phyloP scores from a whole-genome alignment of 2,113 vertebrate genomes.

The Ophiodon elongatus region DNA sequence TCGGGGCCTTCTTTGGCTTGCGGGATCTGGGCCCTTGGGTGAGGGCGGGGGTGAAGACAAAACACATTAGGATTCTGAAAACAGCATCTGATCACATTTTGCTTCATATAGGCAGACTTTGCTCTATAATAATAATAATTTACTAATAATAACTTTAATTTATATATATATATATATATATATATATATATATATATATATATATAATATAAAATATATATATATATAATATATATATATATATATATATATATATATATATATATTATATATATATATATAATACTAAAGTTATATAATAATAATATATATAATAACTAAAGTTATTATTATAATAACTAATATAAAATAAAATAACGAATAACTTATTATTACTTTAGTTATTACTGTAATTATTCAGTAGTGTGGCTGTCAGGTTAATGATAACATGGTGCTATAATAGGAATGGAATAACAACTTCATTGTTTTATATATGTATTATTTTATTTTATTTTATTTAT shows the following conservation, averaged over 20 bases:
- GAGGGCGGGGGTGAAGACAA: not conserved
- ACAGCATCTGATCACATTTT: not conserved
- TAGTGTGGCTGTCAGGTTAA: not conserved
- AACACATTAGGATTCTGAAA: not conserved
- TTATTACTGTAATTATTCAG: not conserved
- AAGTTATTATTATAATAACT: no score
- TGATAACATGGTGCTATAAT: not conserved
- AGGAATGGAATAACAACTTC: no score
- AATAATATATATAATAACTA: no score
- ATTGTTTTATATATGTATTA: no score
- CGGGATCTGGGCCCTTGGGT: conserved; percentile 91
- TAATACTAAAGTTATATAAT: no score
- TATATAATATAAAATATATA: no score
- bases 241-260: not conserved
- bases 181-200: no score
- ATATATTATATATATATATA: not conserved
- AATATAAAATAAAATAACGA: no score
- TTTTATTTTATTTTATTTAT: no score
- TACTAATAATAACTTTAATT: not conserved
- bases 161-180: not conserved
- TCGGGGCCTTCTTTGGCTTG: conserved; percentile 86
- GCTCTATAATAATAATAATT: not conserved
- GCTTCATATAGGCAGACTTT: not conserved
- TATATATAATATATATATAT: no score
- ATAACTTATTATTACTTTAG: no score